phyloP scores from a whole-genome alignment of 2,113 vertebrate species.

The Leptocoma aspasia region DNA sequence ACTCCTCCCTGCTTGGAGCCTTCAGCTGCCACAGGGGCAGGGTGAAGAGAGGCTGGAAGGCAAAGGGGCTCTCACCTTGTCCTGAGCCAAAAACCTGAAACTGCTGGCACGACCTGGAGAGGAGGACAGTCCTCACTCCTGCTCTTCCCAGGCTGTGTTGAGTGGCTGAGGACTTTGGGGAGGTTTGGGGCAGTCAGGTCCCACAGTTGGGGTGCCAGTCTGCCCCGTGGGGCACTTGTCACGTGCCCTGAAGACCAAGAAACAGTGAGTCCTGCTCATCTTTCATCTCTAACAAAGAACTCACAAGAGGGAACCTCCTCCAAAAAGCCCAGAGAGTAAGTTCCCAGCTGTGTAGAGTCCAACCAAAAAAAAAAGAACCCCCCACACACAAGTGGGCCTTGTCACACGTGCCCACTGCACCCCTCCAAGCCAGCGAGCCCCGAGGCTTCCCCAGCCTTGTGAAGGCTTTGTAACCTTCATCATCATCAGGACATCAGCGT shows the following conservation, averaged over 20 bases:
- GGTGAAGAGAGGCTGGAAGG: neutral
- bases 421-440: neutral
- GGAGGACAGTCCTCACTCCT: neutral
- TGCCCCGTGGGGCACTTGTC: fast-evolving
- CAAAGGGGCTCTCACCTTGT: neutral
- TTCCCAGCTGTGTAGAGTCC: too few relatives aligned
- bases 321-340: too few relatives aligned
- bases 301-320: too few relatives aligned
- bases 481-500: too few relatives aligned
- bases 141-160: fast-evolving
- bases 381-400: too few relatives aligned
- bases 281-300: too few relatives aligned
- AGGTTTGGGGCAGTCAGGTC: neutral
- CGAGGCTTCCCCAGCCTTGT: fast-evolving
- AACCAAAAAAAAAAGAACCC: too few relatives aligned
- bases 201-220: fast-evolving
- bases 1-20: fast-evolving
- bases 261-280: too few relatives aligned
- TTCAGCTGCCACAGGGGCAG: fast-evolving
- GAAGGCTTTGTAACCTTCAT: fast-evolving
- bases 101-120: neutral
- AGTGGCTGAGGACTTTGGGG: neutral
- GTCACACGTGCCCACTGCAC: neutral
- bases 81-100: neutral
- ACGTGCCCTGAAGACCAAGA: too few relatives aligned